Conservation (phyloP, 2,797 vertebrate species). For the Betta splendens region DNA sequence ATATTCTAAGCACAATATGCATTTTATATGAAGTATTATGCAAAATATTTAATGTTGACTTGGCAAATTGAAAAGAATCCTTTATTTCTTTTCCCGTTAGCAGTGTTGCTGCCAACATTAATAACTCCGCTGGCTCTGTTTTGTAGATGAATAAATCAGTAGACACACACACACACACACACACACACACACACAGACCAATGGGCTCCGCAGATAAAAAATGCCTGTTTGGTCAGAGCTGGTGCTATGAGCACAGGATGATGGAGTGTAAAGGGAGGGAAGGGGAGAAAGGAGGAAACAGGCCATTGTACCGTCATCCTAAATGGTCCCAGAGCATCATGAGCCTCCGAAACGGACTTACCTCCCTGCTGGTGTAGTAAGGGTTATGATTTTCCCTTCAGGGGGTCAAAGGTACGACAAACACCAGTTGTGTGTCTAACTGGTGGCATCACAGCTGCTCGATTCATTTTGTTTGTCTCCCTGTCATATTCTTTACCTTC, state of each 20-base stretch:
- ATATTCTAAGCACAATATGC: too few species aligned
- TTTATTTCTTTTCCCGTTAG: too few species aligned
- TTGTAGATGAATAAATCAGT: too few species aligned
- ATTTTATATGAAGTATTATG: too few species aligned
- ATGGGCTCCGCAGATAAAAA: constrained; percentile 34
- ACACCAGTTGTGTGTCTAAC: constrained; percentile 28
- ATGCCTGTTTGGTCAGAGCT: constrained; percentile 55
- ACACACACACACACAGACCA: too few species aligned
- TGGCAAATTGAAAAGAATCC: too few species aligned
- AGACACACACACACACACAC: too few species aligned
- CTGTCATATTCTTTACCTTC: constrained; percentile 31
- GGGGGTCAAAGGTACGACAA: constrained; percentile 33
- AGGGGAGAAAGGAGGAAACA: constrained; percentile 22
- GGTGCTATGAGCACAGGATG: constrained; percentile 29
- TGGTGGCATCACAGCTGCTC: constrained; percentile 11
- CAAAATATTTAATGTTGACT: too few species aligned
- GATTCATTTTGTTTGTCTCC: constrained; percentile 48
- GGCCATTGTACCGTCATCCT: constrained; percentile 21
- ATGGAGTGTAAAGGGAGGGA: constrained; percentile 6
- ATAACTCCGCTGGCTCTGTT: too few species aligned
- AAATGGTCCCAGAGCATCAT: constrained; percentile 38
- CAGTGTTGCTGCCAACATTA: too few species aligned
- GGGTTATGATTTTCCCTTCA: constrained; percentile 45
- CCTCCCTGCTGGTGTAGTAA: constrained; percentile 41
- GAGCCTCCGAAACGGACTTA: constrained; percentile 44